Evolutionary conservation across 1,140 invertebrate genomes (phyloP).

Genomic region (Drosophila ambigua): DNA sequence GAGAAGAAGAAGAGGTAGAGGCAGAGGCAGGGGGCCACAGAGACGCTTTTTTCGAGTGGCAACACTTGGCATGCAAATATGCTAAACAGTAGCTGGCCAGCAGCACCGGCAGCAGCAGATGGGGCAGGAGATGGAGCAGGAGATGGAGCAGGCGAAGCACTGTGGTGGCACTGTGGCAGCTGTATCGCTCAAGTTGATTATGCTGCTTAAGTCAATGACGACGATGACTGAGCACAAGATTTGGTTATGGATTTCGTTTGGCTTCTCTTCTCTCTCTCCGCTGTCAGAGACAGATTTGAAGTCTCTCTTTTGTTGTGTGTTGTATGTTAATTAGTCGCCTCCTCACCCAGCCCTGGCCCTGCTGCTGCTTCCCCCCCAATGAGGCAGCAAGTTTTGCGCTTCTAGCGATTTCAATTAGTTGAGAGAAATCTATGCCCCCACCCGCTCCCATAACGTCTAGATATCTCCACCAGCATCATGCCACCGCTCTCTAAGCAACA

Average conservation of each 20-base stretch:
- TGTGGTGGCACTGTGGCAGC: conserved; percentile 18
- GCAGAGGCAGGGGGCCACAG: conserved; percentile 2
- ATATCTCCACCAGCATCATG: conserved; percentile 1
- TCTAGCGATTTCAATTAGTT: conserved; percentile 55
- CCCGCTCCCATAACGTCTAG: not conserved
- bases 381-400: conserved; percentile 55
- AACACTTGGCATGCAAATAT: conserved; percentile 82
- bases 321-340: conserved; percentile 77
- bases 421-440: conserved; percentile 8
- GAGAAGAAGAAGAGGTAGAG: not conserved
- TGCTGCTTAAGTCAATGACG: conserved; percentile 79
- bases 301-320: conserved; percentile 52
- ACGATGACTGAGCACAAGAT: conserved; percentile 75
- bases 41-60: conserved; percentile 58
- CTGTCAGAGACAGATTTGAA: conserved; percentile 79
- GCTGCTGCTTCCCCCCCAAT: not conserved
- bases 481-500: not conserved
- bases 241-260: conserved; percentile 54
- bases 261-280: conserved; percentile 22
- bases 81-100: conserved; percentile 78
- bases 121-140: conserved; percentile 13
- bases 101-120: conserved; percentile 1
- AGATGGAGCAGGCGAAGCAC: conserved; percentile 5
- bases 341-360: not conserved
- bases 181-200: conserved; percentile 68